Base-by-base conservation (phyloP, 2,888 invertebrate species). In the Drosophila yooni region DNA sequence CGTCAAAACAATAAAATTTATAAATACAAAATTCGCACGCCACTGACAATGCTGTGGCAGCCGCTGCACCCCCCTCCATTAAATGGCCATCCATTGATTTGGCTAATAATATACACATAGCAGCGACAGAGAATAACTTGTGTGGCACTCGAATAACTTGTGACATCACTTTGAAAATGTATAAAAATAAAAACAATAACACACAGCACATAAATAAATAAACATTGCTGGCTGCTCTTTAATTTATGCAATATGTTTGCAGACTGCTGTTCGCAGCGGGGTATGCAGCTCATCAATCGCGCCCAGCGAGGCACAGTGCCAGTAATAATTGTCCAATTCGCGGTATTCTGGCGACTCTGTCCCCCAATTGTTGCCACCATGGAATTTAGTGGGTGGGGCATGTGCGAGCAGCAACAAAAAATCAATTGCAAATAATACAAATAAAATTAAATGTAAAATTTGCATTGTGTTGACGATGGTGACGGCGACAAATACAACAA, bases 111-210 rank as follows among this genome's bases (percentile, higher is more conserved):
- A 73, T 38, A 61, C 51, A 59, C 61, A 54, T 57, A 54, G 36
- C 66, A 71, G 57, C 46, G 36, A 63, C 21, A 68, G 57, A 40
- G 36, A 63, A 78, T 54, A 78, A 81, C 78, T 88, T 73, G 83
- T 79, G 85, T 87, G 85, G 73, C 73, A 66, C 60, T 70, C 58
- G 52, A 66, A 59, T 61, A 58, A 60, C 69, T 71, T 74, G 89
- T 89, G 87, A 87, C 87, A 87, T 87, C 87, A 87, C 87, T 89
- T 57, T 62, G 87, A 84, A 87, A 90, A 90, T 79, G 81, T 82
- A 67, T 89, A 87, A 77, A 87, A 87, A 87, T 90, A 87, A 78
- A 81, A 80, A 74, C 18, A 7, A 78, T 81, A 77, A 74, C 13
- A n/a, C 2, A 50, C 11, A 13, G 48, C 31, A 31, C 7, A 53